Conservation (phyloP, 2,797 vertebrate species). For the Carduelis carduelis region DNA sequence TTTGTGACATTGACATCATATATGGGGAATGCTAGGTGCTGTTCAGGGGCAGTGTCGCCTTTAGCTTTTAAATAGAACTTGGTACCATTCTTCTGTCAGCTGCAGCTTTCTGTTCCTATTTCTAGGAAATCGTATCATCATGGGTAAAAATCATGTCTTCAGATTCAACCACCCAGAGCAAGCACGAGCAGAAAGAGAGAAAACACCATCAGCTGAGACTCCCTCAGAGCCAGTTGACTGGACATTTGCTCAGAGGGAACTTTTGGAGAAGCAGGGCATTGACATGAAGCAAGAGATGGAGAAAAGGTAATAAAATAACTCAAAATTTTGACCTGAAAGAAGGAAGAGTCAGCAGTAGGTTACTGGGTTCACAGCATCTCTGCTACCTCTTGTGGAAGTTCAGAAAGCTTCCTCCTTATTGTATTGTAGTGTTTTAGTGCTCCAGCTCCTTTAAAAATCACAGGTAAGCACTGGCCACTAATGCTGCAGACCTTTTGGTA, state of each 20-base stretch:
- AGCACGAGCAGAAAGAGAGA: conserved; percentile 95
- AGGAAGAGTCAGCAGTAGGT: neutral
- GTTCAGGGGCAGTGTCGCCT: neutral
- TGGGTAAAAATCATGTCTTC: conserved; percentile 99
- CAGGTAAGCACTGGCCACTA: neutral
- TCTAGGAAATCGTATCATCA: conserved; percentile 97
- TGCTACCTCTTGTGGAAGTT: neutral
- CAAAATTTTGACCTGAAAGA: neutral
- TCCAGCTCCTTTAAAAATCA: neutral
- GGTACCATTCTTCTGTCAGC: neutral
- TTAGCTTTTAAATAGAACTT: neutral
- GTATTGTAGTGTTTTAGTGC: neutral
- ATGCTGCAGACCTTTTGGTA: neutral
- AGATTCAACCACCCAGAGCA: conserved; percentile 98
- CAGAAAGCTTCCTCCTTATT: neutral
- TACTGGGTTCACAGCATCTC: neutral
- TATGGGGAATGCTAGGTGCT: neutral
- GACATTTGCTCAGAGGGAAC: conserved; percentile 97
- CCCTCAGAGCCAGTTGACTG: conserved; percentile 98
- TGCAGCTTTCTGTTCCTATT: neutral
- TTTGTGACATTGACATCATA: neutral
- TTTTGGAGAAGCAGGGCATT: conserved; percentile 97
- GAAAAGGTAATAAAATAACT: conserved; percentile 83
- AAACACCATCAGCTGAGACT: conserved; percentile 94
- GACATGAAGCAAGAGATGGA: conserved; percentile 99